Evolutionary conservation across 2,113 vertebrate genomes (phyloP), one percentile per base, ranked within the genome.

Genomic region (Etia nguti): DNA sequence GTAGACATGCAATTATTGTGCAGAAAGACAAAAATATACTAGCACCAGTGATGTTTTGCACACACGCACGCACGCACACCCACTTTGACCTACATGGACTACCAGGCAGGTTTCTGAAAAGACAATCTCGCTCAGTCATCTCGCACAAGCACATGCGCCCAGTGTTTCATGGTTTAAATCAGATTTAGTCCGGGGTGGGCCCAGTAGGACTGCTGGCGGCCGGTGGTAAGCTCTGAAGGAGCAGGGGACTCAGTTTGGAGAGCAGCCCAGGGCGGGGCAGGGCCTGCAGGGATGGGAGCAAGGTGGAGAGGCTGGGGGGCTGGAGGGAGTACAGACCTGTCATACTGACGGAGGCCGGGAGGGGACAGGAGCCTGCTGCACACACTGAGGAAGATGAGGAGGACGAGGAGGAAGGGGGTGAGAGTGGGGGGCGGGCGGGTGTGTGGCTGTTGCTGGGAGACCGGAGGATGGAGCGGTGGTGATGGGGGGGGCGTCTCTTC

Each of bases 251-350:
- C 82, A 96, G 92, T 88, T 95, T 95, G 90, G 94, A 90, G 56
- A 96, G 94, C 73, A 96, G 88, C 84, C 91, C 90, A 6, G 91
- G 86, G 3, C 93, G 91, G 54, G 94, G 93, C 52, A 96, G 91
- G 31, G 93, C 92, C 88, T 95, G 95, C 54, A 96, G 91, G 89
- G 95, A 95, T 77, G 97, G 96, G 68, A 96, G 91, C 92, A 95
- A 85, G 86, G 70, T 88, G 88, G 95, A 92, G 81, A 96, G 87
- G 90, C 92, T 90, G 68, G 95, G 93, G 46, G 93, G 93, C 90
- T 94, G 95, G 73, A 95, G 87, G 82, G 93, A 91, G 93, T 97
- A 98, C 97, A 96, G 94, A 98, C 97, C 98, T 98, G 97, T 93
- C 94, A 96, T 86, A 90, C 92, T 96, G 94, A 98, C 95, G 89